Evolutionary conservation across 2,797 vertebrate genomes (phyloP), one percentile per base, ranked within the genome.

Genomic region (Synaphobranchus kaupii): DNA sequence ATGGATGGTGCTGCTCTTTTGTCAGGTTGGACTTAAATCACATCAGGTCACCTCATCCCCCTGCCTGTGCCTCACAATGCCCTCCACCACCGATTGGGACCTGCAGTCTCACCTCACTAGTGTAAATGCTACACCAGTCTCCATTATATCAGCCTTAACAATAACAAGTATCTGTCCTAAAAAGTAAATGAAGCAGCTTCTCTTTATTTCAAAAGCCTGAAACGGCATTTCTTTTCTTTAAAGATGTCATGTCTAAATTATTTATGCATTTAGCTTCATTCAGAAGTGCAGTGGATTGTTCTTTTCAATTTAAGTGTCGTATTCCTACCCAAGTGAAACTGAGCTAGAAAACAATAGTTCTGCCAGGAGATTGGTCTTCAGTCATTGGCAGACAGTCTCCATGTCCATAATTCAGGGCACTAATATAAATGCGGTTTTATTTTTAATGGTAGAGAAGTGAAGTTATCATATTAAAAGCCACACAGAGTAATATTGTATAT

Each of bases 1-100:
- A 76, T 76, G 73, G 34, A 39, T 44, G 39, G 73, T 44, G 34
- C 68, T 76, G 39, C 73, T 34, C 73, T 76, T 76, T 76, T 76
- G 73, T 76, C 4, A 39, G 73, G 73, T 44, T 39, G 34, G 15
- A 4, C 17, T 39, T 76, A 76, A 76, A 39, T 76, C 10, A 34
- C 31, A 39, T 34, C 34, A 44, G 39, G 73, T 76, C 73, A 76
- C 17, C 39, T 76, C 73, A 76, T 22, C 68, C 68, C 17, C 68
- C 28, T 34, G 2, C 39, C 68, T 31, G 28, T 73, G 39, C 34
- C 39, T 76, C 39, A 76, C 4, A 34, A 76, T 34, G 13, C 34
- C 34, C 73, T 39, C 34, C 25, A n/a, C 63, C 63, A 68, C 54
- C 17, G 2, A 56, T 56, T 39, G 39, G 39, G 20, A 68, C 25